These are phyloP conservation scores for Bothrops jararaca DNA, from an alignment of 2,113 vertebrate species.

Conservation along the genomic window DNA sequence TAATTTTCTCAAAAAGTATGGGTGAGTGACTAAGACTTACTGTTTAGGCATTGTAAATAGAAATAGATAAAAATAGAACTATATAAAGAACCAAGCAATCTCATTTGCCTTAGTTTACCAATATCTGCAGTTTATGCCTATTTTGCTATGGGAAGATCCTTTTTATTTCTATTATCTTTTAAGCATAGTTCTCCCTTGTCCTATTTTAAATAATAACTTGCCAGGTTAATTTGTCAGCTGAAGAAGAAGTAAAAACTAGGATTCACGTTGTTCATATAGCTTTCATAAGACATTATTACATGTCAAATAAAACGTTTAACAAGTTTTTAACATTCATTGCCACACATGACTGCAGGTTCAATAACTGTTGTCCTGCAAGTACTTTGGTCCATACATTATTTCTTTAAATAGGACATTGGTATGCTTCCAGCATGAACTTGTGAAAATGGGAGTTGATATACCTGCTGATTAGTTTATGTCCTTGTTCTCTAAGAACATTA, in stretches of 20 bases:
- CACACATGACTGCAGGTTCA: not conserved
- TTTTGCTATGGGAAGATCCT: not conserved
- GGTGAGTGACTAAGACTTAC: not conserved
- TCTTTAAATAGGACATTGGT: not conserved
- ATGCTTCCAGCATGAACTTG: not conserved
- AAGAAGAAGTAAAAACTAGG: not conserved
- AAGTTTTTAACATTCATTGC: not conserved
- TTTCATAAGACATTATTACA: conserved; percentile 9
- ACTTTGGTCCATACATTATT: not conserved
- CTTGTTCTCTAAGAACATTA: not conserved
- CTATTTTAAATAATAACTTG: not conserved
- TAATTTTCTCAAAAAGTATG: not conserved
- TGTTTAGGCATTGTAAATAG: not conserved
- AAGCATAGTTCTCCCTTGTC: not conserved
- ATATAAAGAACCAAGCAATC: not conserved
- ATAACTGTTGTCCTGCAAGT: not conserved
- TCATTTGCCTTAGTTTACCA: not conserved
- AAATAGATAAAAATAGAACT: not conserved
- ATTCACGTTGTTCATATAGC: not conserved
- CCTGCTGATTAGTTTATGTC: not conserved
- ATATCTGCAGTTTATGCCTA: not conserved
- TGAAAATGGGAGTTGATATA: not conserved
- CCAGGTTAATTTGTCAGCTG: not conserved
- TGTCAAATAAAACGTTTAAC: conserved; percentile 2
- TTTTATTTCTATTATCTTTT: not conserved